A percentile compares a stretch with the other conserved stretches of the same genome.
phyloP scores from a whole-genome alignment of 2,888 invertebrate species.

The Petrolisthes manimaculis region DNA sequence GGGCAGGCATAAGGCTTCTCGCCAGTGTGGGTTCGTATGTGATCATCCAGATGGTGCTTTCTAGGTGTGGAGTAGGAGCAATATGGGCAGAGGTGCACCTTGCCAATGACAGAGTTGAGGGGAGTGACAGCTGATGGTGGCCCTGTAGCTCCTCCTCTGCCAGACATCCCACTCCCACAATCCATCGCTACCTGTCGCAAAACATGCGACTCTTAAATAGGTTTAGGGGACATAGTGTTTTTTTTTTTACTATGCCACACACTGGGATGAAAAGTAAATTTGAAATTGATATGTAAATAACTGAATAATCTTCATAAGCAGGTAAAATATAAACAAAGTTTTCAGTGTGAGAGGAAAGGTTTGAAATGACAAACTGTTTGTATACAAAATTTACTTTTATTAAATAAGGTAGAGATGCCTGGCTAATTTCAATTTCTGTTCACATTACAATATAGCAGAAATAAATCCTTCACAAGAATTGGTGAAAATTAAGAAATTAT shows the following conservation, averaged over 20 bases:
- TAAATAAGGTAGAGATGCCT: not conserved
- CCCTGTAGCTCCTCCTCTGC: slow-evolving; percentile 4
- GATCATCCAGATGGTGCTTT: slow-evolving; percentile 49
- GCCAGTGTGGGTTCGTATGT: slow-evolving; percentile 62
- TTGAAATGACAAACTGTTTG: not conserved
- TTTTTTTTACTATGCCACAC: not conserved
- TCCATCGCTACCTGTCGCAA: slow-evolving; percentile 28
- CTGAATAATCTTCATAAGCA: not conserved
- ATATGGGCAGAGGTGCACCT: slow-evolving; percentile 33
- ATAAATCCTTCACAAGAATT: not conserved
- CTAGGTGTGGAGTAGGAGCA: slow-evolving; percentile 41
- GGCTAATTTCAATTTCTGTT: not conserved
- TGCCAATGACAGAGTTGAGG: not conserved
- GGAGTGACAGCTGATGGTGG: slow-evolving; percentile 11
- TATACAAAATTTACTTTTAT: not conserved
- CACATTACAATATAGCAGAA: not conserved
- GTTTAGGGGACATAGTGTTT: not conserved
- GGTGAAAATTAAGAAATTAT: not conserved
- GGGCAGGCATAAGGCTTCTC: slow-evolving; percentile 62
- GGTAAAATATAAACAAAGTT: too few species aligned
- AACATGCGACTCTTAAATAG: slow-evolving; percentile 30
- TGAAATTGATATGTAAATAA: not conserved
- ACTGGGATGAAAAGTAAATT: not conserved
- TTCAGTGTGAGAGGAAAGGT: not conserved
- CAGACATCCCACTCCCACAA: slow-evolving; percentile 1